Evolutionary conservation across 1,140 invertebrate species (phyloP).

Genomic region (Periplaneta americana): DNA sequence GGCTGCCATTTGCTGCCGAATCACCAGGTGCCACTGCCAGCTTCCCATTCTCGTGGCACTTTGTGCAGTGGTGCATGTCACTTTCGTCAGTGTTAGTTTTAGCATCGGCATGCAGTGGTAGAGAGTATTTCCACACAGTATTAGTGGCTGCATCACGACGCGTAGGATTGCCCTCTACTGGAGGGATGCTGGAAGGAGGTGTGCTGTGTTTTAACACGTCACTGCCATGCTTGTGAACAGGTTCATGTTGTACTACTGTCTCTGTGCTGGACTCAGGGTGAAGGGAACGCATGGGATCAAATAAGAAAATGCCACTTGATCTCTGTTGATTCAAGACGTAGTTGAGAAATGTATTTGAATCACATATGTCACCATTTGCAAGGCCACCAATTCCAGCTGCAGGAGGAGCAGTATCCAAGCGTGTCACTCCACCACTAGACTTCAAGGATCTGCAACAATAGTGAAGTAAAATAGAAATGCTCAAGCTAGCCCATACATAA

Average conservation of each 20-base stretch:
- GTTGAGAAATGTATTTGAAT: constrained; percentile 2
- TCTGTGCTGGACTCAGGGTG: neutral
- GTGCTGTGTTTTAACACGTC: neutral
- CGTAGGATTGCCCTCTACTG: neutral
- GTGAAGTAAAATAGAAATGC: neutral
- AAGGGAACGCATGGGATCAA: neutral
- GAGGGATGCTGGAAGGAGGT: neutral
- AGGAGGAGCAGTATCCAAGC: neutral
- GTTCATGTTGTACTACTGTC: neutral
- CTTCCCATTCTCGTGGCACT: neutral
- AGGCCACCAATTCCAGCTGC: constrained; percentile 1
- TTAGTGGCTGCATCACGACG: neutral
- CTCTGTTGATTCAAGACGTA: constrained; percentile 1
- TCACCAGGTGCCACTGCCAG: neutral
- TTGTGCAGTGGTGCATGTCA: neutral
- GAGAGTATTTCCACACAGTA: neutral
- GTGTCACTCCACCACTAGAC: neutral
- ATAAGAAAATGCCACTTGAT: constrained; percentile 1
- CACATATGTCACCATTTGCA: neutral
- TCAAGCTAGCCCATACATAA: no score
- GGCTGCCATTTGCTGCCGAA: neutral
- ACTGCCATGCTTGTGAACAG: neutral
- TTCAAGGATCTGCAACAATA: neutral
- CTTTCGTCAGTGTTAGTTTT: neutral
- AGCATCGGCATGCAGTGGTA: neutral